Base-by-base conservation (phyloP, 2,113 vertebrate species). In the Rhipidura dahli region DNA sequence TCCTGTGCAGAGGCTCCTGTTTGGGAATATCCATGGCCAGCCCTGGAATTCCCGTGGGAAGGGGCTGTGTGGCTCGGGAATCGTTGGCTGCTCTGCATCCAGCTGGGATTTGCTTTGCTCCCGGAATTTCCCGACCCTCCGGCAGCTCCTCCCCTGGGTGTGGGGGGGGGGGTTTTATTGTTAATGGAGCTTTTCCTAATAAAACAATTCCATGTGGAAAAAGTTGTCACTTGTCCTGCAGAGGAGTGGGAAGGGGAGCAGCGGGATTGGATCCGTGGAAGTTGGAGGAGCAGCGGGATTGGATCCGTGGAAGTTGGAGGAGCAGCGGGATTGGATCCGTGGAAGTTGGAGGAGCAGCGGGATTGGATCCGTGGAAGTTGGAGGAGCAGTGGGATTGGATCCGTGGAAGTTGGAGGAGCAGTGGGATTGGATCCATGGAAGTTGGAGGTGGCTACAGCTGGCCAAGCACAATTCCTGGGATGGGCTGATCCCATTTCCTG, bases 131-230 rank as follows among this genome's bases (percentile, higher is more conserved):
- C 77, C 0, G 0, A 28, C 28, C 24, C 26, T n/a, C 51, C 30
- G 3, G 69, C 49, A 26, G 45, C 63, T 35, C 1, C 60, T 65
- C 44, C 40, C 71, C 31, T 2, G 1, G 13, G n/a, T n/a, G n/a
- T n/a, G n/a, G n/a, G n/a, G n/a, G n/a, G n/a, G 0, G 12, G 21
- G 11, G 31, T 80, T 88, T 37, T 51, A 30, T 78, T 47, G 35
- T 76, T 60, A 8, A 33, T 11, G 23, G 19, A 28, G 42, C 39
- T 88, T 96, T 96, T 95, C 27, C 2, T 92, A 97, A 93, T 96
- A 95, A 97, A 97, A 85, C 11, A 7, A 35, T 75, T 89, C 79
- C 14, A 1, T 3, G 3, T 0, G 51, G 85, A 37, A 76, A 73
- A 30, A n/a, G 30, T 31, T 44, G 59, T 65, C 0, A 0, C n/a